These are phyloP conservation scores for Lagorchestes hirsutus DNA, from an alignment of 2,797 vertebrate species.

Conservation along the genomic window DNA sequence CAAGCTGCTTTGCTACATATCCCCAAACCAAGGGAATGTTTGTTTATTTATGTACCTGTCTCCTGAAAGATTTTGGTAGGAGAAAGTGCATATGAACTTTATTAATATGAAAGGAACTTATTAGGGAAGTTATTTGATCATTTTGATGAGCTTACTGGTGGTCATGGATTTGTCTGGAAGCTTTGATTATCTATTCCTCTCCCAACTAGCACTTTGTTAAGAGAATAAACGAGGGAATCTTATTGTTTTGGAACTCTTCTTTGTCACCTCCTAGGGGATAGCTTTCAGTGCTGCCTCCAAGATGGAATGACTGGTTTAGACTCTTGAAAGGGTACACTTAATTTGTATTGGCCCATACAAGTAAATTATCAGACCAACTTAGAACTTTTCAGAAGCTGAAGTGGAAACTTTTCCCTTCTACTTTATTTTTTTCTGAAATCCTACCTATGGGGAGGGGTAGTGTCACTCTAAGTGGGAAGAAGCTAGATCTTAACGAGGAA, in stretches of 20 bases:
- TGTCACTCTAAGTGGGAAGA: background rate
- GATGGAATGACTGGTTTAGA: background rate
- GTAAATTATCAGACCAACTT: background rate
- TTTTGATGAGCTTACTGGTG: background rate
- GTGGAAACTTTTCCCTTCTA: background rate
- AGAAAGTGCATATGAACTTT: background rate
- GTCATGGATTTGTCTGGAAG: background rate
- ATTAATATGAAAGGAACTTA: background rate
- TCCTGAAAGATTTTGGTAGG: background rate
- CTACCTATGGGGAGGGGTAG: background rate
- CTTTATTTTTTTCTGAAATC: background rate
- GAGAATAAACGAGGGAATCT: background rate
- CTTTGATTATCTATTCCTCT: too few species aligned
- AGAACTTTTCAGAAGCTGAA: background rate
- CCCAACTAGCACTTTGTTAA: background rate
- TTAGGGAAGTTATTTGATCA: background rate
- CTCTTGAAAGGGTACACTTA: background rate
- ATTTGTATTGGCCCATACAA: background rate
- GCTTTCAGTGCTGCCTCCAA: background rate
- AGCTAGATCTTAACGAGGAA: background rate
- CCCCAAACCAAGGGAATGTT: background rate
- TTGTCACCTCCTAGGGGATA: background rate
- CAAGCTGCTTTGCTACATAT: background rate
- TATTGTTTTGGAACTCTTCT: background rate
- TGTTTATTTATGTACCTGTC: background rate